Conservation (phyloP, 2,113 vertebrate species). For the Trogon surrucura region DNA sequence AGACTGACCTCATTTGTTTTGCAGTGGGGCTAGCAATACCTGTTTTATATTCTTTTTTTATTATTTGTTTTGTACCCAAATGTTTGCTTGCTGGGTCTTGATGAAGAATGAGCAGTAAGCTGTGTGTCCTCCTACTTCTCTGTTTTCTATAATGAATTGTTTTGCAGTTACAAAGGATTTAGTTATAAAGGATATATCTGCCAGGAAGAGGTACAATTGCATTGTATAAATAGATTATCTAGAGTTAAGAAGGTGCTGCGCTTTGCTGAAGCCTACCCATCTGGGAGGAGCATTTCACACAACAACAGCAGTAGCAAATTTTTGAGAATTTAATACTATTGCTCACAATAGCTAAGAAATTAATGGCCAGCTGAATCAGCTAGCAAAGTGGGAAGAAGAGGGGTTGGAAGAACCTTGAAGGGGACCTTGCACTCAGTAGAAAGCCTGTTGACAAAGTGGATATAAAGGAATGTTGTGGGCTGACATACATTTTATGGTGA, state of each 20-base stretch:
- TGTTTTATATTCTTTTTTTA: neutral
- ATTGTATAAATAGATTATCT: conserved; percentile 34
- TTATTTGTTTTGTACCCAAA: neutral
- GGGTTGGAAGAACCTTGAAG: neutral
- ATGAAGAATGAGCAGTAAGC: neutral
- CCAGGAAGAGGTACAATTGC: neutral
- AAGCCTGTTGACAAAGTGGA: neutral
- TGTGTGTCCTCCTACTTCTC: neutral
- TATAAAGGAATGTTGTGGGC: neutral
- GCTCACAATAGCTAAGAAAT: neutral
- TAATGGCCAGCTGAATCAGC: neutral
- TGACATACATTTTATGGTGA: neutral
- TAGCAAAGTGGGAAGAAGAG: neutral
- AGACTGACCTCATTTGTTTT: neutral
- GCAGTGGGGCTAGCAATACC: neutral
- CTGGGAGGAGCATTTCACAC: neutral
- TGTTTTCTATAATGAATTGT: neutral
- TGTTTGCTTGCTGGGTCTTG: neutral
- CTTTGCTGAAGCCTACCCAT: conserved; percentile 15
- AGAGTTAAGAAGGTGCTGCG: neutral
- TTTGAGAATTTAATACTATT: neutral
- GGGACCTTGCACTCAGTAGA: neutral
- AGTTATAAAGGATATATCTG: neutral
- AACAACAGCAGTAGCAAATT: neutral
- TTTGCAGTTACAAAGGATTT: neutral